Evolutionary conservation across 1,140 invertebrate species (phyloP), one percentile per base, ranked within the genome.

Genomic region (Lordiphosa clarofinis): DNA sequence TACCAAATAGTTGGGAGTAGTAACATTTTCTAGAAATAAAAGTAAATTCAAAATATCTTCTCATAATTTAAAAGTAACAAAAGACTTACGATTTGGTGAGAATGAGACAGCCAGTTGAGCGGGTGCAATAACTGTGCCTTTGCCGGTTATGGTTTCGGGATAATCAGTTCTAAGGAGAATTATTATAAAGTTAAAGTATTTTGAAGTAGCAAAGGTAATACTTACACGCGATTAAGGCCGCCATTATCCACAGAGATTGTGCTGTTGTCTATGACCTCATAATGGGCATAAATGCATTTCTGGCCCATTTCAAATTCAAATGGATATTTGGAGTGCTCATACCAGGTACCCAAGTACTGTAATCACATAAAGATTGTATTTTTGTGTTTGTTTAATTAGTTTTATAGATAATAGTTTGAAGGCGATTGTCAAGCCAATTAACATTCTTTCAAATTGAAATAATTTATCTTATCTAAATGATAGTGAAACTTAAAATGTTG

Each of bases 291-390:
- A 2, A 94, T 92, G 75, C 95, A 96, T 86, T 93, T 94, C 13
- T 94, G 94, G 1, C 92, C 94, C 31, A 93, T 90, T 86, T 95
- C 93, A 81, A 95, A 95, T 4, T 93, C 73, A 3, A 93, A 92
- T 67, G 94, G 95, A 86, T 95, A 96, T 64, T 93, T 93, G 73
- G 94, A 92, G 8, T 92, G 91, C 90, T 96, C 94, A 73, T 94
- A 95, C 95, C 94, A 96, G 69, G 91, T 92, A 4, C 94, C 95
- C 67, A 93, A 72, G 79, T 95, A 96, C 86, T 87, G 24, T 4
- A 56, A 53, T 15, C 15, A 15, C 3, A 21, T 13, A 15, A 28
- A n/a, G 5, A 7, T 15, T 15, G 24, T 5, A n/a, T 31, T 54
- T 21, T 0, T 21, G 1, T 21, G 2, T 21, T 0, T 21, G 2